phyloP scores from a whole-genome alignment of 2,888 invertebrate genomes.

The Drosophila emarginata region DNA sequence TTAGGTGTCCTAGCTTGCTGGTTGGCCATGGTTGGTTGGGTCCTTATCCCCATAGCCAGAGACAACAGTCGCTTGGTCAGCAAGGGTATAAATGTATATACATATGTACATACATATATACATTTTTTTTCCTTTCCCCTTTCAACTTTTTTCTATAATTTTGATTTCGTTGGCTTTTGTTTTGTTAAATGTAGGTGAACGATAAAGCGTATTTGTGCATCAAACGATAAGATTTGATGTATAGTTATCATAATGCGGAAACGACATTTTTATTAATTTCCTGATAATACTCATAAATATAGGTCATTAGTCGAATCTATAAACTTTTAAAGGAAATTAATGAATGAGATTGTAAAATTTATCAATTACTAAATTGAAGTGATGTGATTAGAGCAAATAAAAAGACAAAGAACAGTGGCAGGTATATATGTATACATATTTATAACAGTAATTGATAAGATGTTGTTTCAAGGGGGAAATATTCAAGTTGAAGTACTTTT shows the following conservation, averaged over 20 bases:
- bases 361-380: neutral
- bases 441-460: neutral
- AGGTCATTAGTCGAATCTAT: neutral
- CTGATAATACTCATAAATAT: neutral
- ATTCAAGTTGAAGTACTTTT: neutral
- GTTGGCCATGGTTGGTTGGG: conserved; percentile 2
- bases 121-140: neutral
- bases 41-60: conserved; percentile 46
- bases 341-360: conserved; percentile 2
- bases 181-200: conserved; percentile 17
- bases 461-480: neutral
- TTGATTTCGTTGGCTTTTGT: neutral
- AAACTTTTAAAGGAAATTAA: neutral
- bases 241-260: neutral
- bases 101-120: neutral
- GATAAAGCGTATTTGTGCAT: conserved; percentile 5
- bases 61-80: conserved; percentile 28
- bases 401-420: neutral
- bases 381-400: neutral
- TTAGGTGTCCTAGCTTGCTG: conserved; percentile 41
- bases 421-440: neutral
- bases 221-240: neutral
- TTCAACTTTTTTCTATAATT: conserved; percentile 1
- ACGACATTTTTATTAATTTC: neutral
- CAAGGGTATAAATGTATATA: neutral